Conservation (phyloP, 2,113 vertebrate genomes). For the Rhinoderma darwinii region DNA sequence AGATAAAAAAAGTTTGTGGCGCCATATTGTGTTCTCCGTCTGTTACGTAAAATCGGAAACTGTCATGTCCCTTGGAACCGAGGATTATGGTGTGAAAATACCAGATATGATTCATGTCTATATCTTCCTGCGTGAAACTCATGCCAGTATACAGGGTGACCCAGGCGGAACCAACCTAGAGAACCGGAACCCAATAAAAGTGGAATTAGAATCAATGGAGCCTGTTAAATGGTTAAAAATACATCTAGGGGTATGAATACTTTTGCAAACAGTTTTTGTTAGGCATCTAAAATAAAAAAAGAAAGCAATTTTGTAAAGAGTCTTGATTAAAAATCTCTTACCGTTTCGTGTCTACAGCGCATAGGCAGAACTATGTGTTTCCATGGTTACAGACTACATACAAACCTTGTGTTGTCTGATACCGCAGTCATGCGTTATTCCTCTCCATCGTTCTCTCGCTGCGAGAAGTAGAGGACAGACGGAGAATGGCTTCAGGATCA, state of each 20-base stretch:
- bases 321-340: neutral
- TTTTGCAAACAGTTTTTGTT: constrained; percentile 13
- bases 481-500: neutral
- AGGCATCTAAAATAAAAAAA: no score
- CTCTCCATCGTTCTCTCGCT: no score
- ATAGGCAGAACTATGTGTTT: neutral
- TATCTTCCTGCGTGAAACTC: constrained; percentile 74
- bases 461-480: neutral
- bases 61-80: constrained; percentile 68
- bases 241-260: neutral
- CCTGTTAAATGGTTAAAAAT: neutral
- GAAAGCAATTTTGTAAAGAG: no score
- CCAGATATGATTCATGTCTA: constrained; percentile 73
- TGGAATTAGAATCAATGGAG: no score
- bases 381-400: neutral
- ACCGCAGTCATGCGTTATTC: no score
- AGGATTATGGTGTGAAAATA: constrained; percentile 66
- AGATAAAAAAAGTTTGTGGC: constrained; percentile 70
- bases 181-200: constrained; percentile 35
- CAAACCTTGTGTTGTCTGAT: no score
- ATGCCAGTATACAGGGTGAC: constrained; percentile 67
- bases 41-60: constrained; percentile 73
- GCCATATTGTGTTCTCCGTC: constrained; percentile 69
- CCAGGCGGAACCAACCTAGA: constrained; percentile 66
- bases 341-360: neutral